These are phyloP conservation scores for Perca schrenkii DNA, from an alignment of 2,113 vertebrate genomes.

Conservation along the genomic window DNA sequence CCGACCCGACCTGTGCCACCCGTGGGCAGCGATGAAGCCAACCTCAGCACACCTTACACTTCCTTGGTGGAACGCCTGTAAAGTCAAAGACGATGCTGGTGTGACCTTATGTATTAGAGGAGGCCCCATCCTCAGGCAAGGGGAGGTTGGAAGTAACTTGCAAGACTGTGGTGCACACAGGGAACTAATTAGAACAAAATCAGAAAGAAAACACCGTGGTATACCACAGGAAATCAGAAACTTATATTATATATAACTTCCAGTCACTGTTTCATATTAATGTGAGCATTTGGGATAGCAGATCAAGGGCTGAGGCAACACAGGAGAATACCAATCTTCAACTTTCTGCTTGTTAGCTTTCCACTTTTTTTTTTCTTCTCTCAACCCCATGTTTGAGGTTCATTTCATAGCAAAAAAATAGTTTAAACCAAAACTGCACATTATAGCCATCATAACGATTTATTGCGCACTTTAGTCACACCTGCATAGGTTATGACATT, in stretches of 20 bases:
- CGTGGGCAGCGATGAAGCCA: not conserved
- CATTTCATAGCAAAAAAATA: not conserved
- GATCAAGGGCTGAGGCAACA: not conserved
- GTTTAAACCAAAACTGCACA: too few species aligned
- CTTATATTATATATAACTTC: not conserved
- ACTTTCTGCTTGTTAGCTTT: not conserved
- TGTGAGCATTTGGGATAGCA: slow-evolving; percentile 2
- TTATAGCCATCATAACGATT: too few species aligned
- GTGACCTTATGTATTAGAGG: slow-evolving; percentile 27
- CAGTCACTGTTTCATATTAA: slow-evolving; percentile 10
- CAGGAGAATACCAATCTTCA: not conserved
- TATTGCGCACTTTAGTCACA: too few species aligned
- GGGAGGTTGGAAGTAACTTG: not conserved
- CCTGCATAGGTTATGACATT: not conserved
- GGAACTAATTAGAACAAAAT: not conserved
- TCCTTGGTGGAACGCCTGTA: slow-evolving; percentile 3
- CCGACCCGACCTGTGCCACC: not conserved
- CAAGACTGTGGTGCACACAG: not conserved
- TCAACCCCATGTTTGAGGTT: slow-evolving; percentile 3
- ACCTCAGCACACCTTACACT: not conserved
- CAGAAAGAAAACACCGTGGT: not conserved
- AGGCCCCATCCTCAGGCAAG: not conserved
- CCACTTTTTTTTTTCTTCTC: not conserved
- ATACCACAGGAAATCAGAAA: not conserved
- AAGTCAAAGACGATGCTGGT: not conserved